These are phyloP conservation scores for Drosophila leonis DNA, from an alignment of 2,888 invertebrate species.

Conservation along the genomic window DNA sequence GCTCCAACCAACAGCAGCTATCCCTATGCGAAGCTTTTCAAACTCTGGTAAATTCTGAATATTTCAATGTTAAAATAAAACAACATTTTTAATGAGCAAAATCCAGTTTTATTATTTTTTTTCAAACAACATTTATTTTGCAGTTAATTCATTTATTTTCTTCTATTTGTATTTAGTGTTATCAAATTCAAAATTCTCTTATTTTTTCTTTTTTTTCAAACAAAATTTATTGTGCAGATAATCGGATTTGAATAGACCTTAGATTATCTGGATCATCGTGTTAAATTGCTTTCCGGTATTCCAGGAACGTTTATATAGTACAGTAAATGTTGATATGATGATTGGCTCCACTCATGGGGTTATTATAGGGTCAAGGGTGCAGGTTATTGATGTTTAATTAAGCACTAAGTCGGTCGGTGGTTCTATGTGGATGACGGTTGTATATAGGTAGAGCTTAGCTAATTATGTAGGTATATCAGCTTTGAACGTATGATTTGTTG, in stretches of 20 bases:
- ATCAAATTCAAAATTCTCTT: not conserved
- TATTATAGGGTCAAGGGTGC: conserved; percentile 53
- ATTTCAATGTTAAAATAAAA: conserved; percentile 1
- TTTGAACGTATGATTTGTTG: conserved; percentile 58
- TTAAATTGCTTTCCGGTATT: conserved; percentile 70
- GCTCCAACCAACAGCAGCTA: conserved; percentile 21
- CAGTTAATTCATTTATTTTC: conserved; percentile 28
- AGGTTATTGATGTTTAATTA: conserved; percentile 45
- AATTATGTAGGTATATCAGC: conserved; percentile 66
- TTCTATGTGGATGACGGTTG: conserved; percentile 37
- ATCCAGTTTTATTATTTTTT: conserved; percentile 53
- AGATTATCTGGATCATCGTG: conserved; percentile 65
- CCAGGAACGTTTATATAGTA: conserved; percentile 59
- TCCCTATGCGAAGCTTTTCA: conserved; percentile 34
- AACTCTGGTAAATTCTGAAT: conserved; percentile 29
- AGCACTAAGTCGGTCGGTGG: conserved; percentile 42
- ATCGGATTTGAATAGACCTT: conserved; percentile 21
- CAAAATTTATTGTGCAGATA: conserved; percentile 59
- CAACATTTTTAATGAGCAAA: conserved; percentile 24
- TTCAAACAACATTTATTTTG: conserved; percentile 63
- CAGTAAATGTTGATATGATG: conserved; percentile 60
- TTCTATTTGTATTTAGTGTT: conserved; percentile 22
- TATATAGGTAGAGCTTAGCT: conserved; percentile 26
- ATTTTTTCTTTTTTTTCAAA: conserved; percentile 19
- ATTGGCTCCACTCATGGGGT: conserved; percentile 53